Evolutionary conservation across 2,113 vertebrate genomes (phyloP).

Genomic region (Cettia cetti): DNA sequence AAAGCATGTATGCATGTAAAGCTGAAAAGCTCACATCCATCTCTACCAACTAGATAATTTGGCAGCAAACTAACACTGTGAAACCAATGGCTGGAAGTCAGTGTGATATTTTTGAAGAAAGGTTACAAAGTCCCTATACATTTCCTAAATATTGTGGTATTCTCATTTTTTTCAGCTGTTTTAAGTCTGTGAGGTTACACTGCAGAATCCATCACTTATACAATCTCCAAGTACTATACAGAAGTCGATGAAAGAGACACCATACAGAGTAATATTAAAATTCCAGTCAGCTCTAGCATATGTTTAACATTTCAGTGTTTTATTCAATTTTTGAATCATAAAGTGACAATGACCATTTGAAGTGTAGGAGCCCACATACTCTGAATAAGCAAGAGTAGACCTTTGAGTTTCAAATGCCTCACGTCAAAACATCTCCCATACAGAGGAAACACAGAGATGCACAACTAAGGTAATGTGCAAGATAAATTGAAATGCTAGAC

Average conservation of each 20-base stretch:
- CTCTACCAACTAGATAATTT: not conserved
- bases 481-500: not conserved
- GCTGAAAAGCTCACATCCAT: not conserved
- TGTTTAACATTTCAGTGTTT: not conserved
- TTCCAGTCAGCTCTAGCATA: not conserved
- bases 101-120: not conserved
- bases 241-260: not conserved
- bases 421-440: not conserved
- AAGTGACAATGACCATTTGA: not conserved
- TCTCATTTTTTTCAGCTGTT: not conserved
- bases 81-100: not conserved
- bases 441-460: not conserved
- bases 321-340: not conserved
- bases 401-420: not conserved
- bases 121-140: not conserved
- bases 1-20: not conserved
- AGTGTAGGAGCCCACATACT: not conserved
- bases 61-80: not conserved
- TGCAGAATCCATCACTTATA: not conserved
- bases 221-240: not conserved
- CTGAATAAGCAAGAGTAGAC: not conserved
- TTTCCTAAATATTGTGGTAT: not conserved
- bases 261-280: not conserved
- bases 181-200: not conserved
- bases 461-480: not conserved